Percentiles rank a stretch among this genome's conserved stretches.
These are phyloP conservation scores for Rousettus leschenaultii DNA, from an alignment of 2,113 vertebrate genomes.

Conservation along the genomic window DNA sequence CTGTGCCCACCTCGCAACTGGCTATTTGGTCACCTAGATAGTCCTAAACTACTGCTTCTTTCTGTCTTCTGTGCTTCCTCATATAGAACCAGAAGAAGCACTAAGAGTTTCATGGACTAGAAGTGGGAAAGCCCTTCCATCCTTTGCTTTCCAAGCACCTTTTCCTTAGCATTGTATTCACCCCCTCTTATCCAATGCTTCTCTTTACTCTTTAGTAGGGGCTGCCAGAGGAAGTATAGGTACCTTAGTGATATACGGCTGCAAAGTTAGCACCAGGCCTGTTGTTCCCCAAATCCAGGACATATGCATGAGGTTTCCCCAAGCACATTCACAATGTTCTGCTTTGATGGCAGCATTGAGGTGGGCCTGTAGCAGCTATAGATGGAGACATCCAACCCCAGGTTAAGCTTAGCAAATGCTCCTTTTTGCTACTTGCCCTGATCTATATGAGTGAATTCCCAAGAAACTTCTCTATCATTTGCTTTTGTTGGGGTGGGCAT, in stretches of 20 bases:
- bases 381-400: neutral
- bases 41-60: neutral
- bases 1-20: fast-evolving
- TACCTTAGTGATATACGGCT: neutral
- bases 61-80: neutral
- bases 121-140: neutral
- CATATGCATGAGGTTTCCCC: neutral
- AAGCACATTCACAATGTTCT: neutral
- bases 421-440: neutral
- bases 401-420: neutral
- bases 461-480: neutral
- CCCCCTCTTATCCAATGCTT: neutral
- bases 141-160: neutral
- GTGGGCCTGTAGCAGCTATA: neutral
- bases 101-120: neutral
- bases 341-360: neutral
- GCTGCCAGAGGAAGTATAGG: neutral
- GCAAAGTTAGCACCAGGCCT: neutral
- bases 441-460: neutral
- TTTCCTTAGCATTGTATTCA: neutral
- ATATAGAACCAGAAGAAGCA: neutral
- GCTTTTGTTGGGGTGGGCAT: neutral
- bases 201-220: neutral
- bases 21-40: neutral
- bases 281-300: neutral